Percentiles rank a stretch among this genome's conserved stretches.
Evolutionary conservation across 1,140 invertebrate genomes (phyloP).

Genomic region (Branchinecta lindahli): DNA sequence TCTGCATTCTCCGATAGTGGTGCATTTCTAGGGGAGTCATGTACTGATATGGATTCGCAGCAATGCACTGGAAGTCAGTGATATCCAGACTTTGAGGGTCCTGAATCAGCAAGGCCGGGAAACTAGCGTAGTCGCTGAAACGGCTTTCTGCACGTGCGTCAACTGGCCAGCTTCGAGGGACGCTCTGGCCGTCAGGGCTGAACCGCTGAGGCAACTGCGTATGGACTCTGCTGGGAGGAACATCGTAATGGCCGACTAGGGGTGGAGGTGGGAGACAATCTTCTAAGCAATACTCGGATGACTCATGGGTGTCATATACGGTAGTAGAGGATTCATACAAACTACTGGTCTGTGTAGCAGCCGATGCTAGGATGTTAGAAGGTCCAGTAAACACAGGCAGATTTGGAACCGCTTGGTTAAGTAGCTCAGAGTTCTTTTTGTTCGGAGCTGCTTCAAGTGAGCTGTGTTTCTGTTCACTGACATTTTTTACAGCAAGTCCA

Average conservation of each 20-base stretch:
- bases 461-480: too few relatives aligned
- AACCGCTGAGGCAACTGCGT: background rate
- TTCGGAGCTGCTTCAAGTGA: too few relatives aligned
- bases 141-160: too few relatives aligned
- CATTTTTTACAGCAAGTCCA: too few relatives aligned
- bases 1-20: background rate
- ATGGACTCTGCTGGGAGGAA: background rate
- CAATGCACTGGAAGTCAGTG: background rate
- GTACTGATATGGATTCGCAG: background rate
- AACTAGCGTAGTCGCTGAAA: background rate
- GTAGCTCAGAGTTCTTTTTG: too few relatives aligned
- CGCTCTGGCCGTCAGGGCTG: conserved; percentile 2
- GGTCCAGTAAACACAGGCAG: too few relatives aligned
- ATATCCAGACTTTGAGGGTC: background rate
- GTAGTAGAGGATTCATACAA: conserved; percentile 13
- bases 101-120: background rate
- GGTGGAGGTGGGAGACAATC: background rate
- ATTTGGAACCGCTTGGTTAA: too few relatives aligned
- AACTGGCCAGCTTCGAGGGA: background rate
- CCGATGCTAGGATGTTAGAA: too few relatives aligned
- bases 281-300: background rate
- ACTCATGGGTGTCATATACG: background rate
- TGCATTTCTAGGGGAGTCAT: background rate
- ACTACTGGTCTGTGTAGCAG: conserved; percentile 15
- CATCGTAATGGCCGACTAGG: background rate